Conservation (phyloP, 2,888 invertebrate genomes). For the Lasioglossum malachurum region DNA sequence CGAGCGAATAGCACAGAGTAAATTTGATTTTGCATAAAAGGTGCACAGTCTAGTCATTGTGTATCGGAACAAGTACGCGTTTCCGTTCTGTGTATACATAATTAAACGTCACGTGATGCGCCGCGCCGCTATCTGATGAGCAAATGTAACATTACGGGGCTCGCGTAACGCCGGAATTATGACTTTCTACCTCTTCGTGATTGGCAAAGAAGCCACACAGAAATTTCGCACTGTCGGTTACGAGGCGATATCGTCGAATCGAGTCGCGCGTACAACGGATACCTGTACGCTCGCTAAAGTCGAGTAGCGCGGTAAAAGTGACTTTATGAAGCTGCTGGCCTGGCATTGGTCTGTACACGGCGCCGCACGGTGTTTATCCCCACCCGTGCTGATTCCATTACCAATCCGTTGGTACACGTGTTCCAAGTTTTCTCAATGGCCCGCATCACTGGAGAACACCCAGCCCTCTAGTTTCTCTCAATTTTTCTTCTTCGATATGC, state of each 20-base stretch:
- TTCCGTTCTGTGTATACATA: constrained; percentile 12
- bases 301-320: constrained; percentile 52
- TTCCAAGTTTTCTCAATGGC: constrained; percentile 57
- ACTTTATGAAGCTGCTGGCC: constrained; percentile 46
- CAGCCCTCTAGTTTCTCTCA: constrained; percentile 5
- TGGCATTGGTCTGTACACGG: constrained; percentile 40
- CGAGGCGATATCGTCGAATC: neutral
- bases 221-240: neutral
- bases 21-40: neutral
- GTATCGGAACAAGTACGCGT: neutral
- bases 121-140: neutral
- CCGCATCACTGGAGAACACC: constrained; percentile 19
- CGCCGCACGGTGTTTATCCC: constrained; percentile 62
- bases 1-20: neutral
- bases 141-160: constrained; percentile 7
- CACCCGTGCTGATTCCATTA: constrained; percentile 34
- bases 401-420: constrained; percentile 61
- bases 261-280: constrained; percentile 12
- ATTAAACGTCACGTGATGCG: constrained; percentile 14
- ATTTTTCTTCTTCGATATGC: neutral
- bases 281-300: constrained; percentile 17
- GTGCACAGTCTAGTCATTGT: neutral
- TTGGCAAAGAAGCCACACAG: neutral
- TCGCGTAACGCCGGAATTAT: neutral
- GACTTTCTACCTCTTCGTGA: neutral